A percentile compares a stretch with the other conserved stretches of the same genome.
These are phyloP conservation scores for Crotalus tigris DNA, from an alignment of 2,113 vertebrate species.

Conservation along the genomic window DNA sequence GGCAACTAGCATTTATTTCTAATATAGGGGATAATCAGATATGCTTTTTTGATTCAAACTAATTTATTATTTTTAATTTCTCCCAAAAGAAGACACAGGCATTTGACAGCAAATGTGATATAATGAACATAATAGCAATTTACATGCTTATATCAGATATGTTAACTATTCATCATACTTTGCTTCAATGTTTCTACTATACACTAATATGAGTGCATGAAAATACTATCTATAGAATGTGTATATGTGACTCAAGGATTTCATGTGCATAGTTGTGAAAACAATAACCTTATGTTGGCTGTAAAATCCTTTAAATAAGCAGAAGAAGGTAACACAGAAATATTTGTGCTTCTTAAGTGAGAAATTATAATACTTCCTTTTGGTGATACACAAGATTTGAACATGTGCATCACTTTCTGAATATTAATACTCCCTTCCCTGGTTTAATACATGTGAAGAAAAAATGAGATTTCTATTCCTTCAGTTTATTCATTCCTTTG, in stretches of 20 bases:
- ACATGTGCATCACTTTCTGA: neutral
- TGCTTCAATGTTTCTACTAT: neutral
- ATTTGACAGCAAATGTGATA: neutral
- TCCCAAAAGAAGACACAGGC: neutral
- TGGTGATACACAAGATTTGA: neutral
- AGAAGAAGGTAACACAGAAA: neutral
- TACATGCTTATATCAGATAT: neutral
- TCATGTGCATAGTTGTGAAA: neutral
- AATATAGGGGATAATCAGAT: conserved; percentile 18
- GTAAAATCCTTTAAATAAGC: neutral
- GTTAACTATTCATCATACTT: neutral
- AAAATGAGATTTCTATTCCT: neutral
- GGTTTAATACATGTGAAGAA: no score
- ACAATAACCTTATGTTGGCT: neutral
- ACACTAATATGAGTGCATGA: neutral
- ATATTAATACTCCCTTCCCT: no score
- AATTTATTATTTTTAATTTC: neutral
- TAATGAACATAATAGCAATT: neutral
- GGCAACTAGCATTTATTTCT: neutral
- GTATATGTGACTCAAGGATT: neutral
- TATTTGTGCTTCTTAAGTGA: neutral
- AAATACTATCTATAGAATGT: neutral
- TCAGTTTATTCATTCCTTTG: neutral
- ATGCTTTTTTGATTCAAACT: neutral
- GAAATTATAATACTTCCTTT: neutral